Base-by-base conservation (phyloP, 1,140 invertebrate species). In the Eueides isabella region DNA sequence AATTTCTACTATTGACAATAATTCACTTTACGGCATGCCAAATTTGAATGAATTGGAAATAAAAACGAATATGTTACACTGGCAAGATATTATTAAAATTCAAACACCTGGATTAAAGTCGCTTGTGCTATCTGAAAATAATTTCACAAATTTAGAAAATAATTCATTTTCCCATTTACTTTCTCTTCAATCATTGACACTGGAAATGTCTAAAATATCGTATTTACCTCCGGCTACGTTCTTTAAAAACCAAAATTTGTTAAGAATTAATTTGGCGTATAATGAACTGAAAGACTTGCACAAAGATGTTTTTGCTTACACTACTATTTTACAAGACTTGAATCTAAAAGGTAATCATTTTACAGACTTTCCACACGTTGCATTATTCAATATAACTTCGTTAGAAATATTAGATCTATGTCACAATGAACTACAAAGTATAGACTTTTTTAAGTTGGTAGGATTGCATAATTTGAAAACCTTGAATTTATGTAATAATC, bases 391-490 rank as follows among this genome's bases (percentile, higher is more conserved):
- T 75, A 94, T 97, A 7, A 95, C 95, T 19, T 96, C 96, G 12
- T 87, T 98, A 68, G 96, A 97, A 85, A 95, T 94, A 23, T 87
- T 98, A 29, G 95, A 96, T 11, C 78, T 98, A 19, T 95, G 96
- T 1, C 91, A 94, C 11, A 98, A 98, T 86, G 94, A 95, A 35
- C 93, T 98, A 28, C 94, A 94, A 4, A 95, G 92, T 28, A 92
- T 98, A 3, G 97, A 98, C 80, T 95, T 97, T 74, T 96, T 96
- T n/a, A 95, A 96, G 85, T 92, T 98, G 41, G 95, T 95, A 30
- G 96, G 95, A 28, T 90, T 98, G 5, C 94, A 94, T 12, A 96
- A 96, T 85, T 92, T 98, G 67, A 94, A 95, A 61, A 95, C 96
- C 48, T 91, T 98, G 6, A 95, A 97, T 86, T 91, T 98, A 19